phyloP scores from a whole-genome alignment of 1,140 invertebrate genomes.

The Ridgeia piscesae region DNA sequence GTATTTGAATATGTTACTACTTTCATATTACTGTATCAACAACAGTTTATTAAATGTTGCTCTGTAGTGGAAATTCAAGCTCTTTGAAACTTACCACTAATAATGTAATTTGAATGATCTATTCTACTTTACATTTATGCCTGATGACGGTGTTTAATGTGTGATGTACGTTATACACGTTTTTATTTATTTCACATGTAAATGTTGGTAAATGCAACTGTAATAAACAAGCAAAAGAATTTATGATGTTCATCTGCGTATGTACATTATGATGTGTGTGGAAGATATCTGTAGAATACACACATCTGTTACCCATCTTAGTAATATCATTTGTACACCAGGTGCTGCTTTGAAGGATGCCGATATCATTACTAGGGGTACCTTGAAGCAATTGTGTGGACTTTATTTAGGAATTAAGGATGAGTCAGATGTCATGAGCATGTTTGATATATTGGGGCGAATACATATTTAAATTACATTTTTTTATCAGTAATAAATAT shows the following conservation, averaged over 20 bases:
- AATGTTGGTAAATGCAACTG: not conserved
- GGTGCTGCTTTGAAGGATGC: too few species aligned
- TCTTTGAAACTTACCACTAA: not conserved
- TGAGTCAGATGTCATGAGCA: too few species aligned
- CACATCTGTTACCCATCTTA: too few species aligned
- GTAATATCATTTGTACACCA: too few species aligned
- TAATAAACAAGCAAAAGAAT: not conserved
- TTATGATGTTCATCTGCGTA: not conserved
- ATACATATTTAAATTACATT: too few species aligned
- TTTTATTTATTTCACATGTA: not conserved
- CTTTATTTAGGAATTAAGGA: too few species aligned
- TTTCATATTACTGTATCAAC: not conserved
- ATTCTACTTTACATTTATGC: not conserved
- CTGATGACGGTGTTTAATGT: not conserved
- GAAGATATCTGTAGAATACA: not conserved
- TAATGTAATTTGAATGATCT: not conserved
- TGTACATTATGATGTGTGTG: not conserved
- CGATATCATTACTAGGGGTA: too few species aligned
- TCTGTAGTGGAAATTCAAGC: not conserved
- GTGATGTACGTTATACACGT: not conserved
- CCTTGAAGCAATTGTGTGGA: too few species aligned
- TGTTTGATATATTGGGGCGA: too few species aligned
- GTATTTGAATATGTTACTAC: not conserved
- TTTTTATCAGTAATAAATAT: too few species aligned
- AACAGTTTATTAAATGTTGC: not conserved